Percentiles rank a stretch among this genome's conserved stretches.
Evolutionary conservation across 1,140 invertebrate genomes (phyloP).

Genomic region (Centruroides sculpturatus): DNA sequence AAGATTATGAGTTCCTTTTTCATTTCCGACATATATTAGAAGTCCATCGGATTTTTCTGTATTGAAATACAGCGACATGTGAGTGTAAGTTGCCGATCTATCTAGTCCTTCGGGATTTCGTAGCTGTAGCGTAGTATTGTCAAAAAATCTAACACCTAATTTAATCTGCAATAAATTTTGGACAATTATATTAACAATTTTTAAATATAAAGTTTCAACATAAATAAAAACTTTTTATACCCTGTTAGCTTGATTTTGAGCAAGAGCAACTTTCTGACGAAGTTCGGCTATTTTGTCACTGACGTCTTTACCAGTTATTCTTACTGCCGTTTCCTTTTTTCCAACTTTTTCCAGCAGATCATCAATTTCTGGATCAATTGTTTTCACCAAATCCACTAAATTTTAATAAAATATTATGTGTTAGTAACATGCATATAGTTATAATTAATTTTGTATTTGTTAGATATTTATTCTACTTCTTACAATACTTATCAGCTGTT

Average conservation of each 20-base stretch:
- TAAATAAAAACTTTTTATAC: constrained; percentile 14
- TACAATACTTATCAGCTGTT: too few relatives aligned
- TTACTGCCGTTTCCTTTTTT: constrained; percentile 17
- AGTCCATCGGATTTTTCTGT: constrained; percentile 67
- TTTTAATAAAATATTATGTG: too few relatives aligned
- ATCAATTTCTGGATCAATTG: constrained; percentile 45
- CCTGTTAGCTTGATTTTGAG: constrained; percentile 54
- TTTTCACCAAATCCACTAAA: constrained; percentile 47
- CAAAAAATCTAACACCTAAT: constrained; percentile 70
- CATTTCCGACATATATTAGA: constrained; percentile 78
- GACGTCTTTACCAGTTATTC: constrained; percentile 38
- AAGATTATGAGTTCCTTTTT: constrained; percentile 44
- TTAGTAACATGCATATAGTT: too few relatives aligned
- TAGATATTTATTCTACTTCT: too few relatives aligned
- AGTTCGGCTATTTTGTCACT: constrained; percentile 55
- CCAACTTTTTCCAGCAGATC: constrained; percentile 33
- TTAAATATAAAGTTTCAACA: neutral
- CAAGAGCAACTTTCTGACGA: constrained; percentile 56
- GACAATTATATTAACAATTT: neutral
- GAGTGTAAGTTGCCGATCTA: constrained; percentile 65
- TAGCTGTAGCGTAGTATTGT: constrained; percentile 65
- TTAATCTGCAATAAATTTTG: constrained; percentile 32
- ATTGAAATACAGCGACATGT: constrained; percentile 66
- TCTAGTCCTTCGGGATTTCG: constrained; percentile 67
- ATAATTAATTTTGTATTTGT: too few relatives aligned